These are phyloP conservation scores for Cephonodes hylas DNA, from an alignment of 2,888 invertebrate genomes.

Conservation along the genomic window DNA sequence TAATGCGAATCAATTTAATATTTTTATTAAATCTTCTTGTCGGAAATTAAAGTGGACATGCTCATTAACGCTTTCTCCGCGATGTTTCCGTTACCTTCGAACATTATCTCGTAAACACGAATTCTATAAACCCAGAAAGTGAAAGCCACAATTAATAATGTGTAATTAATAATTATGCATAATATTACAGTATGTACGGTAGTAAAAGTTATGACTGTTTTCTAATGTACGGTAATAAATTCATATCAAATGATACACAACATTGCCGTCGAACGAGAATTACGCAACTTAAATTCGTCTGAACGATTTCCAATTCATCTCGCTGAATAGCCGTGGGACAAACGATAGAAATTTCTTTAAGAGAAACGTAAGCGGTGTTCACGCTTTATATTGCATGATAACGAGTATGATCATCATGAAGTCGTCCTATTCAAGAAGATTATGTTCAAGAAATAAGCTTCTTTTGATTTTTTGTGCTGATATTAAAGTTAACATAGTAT, in stretches of 20 bases:
- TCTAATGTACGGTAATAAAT: conserved; percentile 20
- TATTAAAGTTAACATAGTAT: too few species aligned
- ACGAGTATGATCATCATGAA: too few species aligned
- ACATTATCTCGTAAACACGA: conserved; percentile 58
- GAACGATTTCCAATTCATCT: conserved; percentile 4
- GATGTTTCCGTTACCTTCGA: conserved; percentile 63
- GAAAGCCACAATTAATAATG: conserved; percentile 51
- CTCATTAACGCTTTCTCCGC: conserved; percentile 72
- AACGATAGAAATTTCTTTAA: conserved; percentile 1
- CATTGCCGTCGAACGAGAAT: neutral
- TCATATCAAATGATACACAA: conserved; percentile 2
- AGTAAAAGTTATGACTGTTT: conserved; percentile 26
- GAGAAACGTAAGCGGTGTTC: neutral
- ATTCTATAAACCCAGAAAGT: conserved; percentile 57
- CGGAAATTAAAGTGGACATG: conserved; percentile 66
- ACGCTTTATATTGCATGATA: neutral
- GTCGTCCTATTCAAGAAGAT: too few species aligned
- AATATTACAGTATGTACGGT: conserved; percentile 21
- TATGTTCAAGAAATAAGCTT: too few species aligned
- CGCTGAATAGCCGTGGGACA: neutral
- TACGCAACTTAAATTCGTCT: neutral
- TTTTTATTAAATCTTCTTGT: conserved; percentile 42
- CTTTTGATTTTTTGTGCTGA: too few species aligned
- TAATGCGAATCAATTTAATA: conserved; percentile 10
- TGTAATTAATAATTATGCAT: conserved; percentile 23